These are phyloP conservation scores for Agrypnus murinus DNA, from an alignment of 2,888 invertebrate species.

Conservation along the genomic window DNA sequence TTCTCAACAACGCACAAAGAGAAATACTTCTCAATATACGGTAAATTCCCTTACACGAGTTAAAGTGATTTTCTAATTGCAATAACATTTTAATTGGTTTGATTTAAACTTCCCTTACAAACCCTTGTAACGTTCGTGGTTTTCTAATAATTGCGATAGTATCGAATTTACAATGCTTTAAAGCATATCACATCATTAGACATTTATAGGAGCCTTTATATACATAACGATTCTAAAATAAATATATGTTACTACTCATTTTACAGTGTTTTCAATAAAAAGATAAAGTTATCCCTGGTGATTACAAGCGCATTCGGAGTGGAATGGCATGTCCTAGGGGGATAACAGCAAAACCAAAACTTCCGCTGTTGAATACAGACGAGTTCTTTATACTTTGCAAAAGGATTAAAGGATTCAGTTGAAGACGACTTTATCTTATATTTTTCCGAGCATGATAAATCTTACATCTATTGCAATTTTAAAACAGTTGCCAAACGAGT, in stretches of 20 bases:
- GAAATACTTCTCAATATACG: too few relatives aligned
- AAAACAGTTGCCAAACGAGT: conserved; percentile 17
- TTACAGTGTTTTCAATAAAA: conserved; percentile 18
- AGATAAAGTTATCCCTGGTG: conserved; percentile 9
- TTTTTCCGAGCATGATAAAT: conserved; percentile 23
- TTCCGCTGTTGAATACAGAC: conserved; percentile 20
- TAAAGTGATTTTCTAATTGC: too few relatives aligned
- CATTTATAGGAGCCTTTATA: too few relatives aligned
- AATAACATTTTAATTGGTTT: too few relatives aligned
- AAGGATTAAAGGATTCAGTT: conserved; percentile 13
- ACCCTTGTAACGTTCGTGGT: too few relatives aligned
- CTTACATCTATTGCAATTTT: conserved; percentile 9
- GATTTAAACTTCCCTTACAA: too few relatives aligned
- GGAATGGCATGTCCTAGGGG: conserved; percentile 21
- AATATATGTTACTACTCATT: background rate
- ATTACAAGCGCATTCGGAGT: conserved; percentile 16
- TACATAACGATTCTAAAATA: too few relatives aligned
- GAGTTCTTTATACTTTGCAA: conserved; percentile 25
- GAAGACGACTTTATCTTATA: conserved; percentile 17
- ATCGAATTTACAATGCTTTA: too few relatives aligned
- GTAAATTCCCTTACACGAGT: too few relatives aligned
- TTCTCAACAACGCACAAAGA: too few relatives aligned
- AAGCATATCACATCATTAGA: too few relatives aligned
- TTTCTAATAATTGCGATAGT: too few relatives aligned
- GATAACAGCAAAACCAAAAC: conserved; percentile 21